Evolutionary conservation across 2,888 invertebrate genomes (phyloP).

Genomic region (Rotaria macrura): DNA sequence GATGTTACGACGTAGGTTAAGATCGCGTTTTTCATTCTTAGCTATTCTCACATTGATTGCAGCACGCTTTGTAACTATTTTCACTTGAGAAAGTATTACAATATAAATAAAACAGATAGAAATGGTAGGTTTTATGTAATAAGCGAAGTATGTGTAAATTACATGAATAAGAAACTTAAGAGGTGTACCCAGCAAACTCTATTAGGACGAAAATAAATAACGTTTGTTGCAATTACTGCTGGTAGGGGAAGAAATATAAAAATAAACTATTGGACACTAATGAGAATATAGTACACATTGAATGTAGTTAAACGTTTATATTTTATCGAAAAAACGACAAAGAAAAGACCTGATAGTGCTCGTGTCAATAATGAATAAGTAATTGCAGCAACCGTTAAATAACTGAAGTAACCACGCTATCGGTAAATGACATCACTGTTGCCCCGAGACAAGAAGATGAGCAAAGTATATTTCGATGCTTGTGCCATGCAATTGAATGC

Average conservation of each 20-base stretch:
- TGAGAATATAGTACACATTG: background rate
- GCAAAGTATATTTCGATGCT: background rate
- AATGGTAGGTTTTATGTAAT: background rate
- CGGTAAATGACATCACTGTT: background rate
- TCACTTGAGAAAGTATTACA: background rate
- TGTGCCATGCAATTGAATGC: background rate
- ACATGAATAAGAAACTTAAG: background rate
- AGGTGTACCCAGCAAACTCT: background rate
- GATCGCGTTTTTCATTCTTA: background rate
- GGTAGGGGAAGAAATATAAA: background rate
- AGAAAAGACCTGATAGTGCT: background rate
- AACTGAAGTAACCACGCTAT: background rate
- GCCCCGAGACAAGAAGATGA: background rate
- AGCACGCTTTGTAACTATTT: background rate
- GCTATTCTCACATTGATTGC: background rate
- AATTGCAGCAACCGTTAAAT: background rate
- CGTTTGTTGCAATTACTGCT: background rate
- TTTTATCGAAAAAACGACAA: background rate
- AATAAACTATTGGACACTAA: background rate
- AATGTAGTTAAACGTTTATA: background rate
- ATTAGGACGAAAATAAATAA: background rate
- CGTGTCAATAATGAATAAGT: background rate
- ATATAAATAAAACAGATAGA: background rate
- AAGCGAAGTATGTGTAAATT: background rate
- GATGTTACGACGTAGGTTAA: background rate